Evolutionary conservation across 2,797 vertebrate species (phyloP).

Genomic region (Galago senegalensis): DNA sequence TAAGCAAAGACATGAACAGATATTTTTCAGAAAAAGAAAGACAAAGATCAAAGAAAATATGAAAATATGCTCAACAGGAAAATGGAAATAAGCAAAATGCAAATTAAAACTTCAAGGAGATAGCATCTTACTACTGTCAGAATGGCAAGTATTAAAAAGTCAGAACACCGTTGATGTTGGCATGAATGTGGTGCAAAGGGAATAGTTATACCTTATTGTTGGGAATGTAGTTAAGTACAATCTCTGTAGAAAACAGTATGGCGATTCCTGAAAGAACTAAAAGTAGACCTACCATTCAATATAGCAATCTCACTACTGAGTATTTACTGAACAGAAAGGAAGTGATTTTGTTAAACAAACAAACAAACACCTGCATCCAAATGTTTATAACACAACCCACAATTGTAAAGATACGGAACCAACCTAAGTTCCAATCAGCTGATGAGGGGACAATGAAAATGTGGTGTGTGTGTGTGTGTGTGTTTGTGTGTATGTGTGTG

Average conservation of each 20-base stretch:
- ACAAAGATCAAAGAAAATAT: background rate
- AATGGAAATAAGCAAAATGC: background rate
- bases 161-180: background rate
- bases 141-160: background rate
- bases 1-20: background rate
- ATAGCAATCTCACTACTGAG: background rate
- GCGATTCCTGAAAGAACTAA: background rate
- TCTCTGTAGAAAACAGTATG: background rate
- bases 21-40: background rate
- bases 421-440: background rate
- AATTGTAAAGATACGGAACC: background rate
- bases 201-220: background rate
- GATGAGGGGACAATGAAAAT: background rate
- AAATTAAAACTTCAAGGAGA: background rate
- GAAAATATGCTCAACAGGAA: background rate
- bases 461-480: background rate
- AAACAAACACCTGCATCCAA: background rate
- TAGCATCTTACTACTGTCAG: background rate
- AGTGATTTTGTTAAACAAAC: background rate
- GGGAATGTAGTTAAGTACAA: background rate
- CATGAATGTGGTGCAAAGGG: background rate
- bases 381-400: background rate
- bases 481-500: background rate
- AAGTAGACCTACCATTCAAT: background rate
- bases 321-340: background rate